Evolutionary conservation across 2,797 vertebrate species (phyloP).

Genomic region (Mormyrus proboscirostris): DNA sequence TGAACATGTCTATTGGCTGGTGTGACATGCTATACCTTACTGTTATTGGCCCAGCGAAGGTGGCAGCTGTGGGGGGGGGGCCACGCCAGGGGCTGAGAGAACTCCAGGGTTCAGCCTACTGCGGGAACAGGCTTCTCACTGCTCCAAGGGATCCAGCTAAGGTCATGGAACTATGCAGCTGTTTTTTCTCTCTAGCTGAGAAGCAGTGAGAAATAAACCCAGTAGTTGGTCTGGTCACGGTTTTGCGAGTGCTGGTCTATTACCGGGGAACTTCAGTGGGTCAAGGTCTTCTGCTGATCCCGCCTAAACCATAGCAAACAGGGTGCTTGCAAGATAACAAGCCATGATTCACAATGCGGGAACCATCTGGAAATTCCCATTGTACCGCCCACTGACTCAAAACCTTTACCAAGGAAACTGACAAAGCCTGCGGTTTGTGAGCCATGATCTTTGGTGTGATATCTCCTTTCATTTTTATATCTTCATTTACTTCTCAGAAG

Average conservation of each 20-base stretch:
- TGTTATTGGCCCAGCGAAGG: neutral
- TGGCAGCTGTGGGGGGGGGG: neutral
- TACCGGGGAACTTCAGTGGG: neutral
- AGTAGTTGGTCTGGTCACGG: neutral
- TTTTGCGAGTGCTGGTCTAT: neutral
- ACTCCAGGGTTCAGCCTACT: neutral
- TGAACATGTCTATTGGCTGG: neutral
- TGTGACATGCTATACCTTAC: neutral
- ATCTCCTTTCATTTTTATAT: neutral
- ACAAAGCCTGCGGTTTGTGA: neutral
- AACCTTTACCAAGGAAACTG: neutral
- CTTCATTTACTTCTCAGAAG: neutral
- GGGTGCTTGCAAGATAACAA: neutral
- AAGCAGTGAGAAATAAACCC: neutral
- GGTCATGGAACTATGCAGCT: neutral
- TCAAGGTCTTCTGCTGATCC: neutral
- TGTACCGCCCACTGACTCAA: neutral
- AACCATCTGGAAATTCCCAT: slow-evolving; percentile 2
- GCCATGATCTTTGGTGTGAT: neutral
- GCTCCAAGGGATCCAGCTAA: neutral
- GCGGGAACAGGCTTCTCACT: neutral
- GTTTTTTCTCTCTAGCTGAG: neutral
- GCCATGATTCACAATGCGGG: neutral
- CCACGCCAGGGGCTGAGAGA: neutral
- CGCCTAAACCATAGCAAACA: neutral